Conservation (phyloP, 2,113 vertebrate species). For the Leucosticte australis region DNA sequence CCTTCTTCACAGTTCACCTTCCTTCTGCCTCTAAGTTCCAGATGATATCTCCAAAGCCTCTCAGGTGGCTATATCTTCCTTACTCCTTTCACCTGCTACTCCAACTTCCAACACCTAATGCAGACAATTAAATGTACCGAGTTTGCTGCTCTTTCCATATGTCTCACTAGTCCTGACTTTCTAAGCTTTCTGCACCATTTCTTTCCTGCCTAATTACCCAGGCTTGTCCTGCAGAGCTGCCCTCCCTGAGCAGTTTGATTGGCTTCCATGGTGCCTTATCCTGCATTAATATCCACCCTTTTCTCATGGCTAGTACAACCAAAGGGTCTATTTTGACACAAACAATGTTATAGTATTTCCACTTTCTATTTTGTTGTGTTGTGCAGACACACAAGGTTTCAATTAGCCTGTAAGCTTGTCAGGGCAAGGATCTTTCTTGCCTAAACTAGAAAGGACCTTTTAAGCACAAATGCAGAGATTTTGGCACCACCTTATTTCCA, state of each 20-base stretch:
- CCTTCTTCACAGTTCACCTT: neutral
- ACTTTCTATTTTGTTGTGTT: neutral
- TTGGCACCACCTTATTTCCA: slow-evolving; percentile 7
- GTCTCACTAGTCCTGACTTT: neutral
- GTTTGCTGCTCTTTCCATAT: neutral
- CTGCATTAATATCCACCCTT: neutral
- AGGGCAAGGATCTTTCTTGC: neutral
- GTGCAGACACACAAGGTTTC: neutral
- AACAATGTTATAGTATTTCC: neutral
- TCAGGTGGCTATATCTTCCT: neutral
- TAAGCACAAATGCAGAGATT: neutral
- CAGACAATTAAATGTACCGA: neutral
- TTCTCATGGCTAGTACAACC: neutral
- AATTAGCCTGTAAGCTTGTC: neutral
- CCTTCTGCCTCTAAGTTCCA: neutral
- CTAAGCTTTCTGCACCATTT: neutral
- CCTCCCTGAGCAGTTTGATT: fast-evolving
- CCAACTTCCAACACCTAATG: neutral
- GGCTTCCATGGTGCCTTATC: neutral
- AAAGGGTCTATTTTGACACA: neutral
- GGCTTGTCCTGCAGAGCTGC: neutral
- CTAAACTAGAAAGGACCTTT: neutral
- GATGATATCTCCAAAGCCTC: neutral
- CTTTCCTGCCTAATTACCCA: neutral
- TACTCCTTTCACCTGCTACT: neutral